A percentile compares a stretch with the other conserved stretches of the same genome.
Evolutionary conservation across 2,113 vertebrate genomes (phyloP).

Genomic region (Cacatua alba): DNA sequence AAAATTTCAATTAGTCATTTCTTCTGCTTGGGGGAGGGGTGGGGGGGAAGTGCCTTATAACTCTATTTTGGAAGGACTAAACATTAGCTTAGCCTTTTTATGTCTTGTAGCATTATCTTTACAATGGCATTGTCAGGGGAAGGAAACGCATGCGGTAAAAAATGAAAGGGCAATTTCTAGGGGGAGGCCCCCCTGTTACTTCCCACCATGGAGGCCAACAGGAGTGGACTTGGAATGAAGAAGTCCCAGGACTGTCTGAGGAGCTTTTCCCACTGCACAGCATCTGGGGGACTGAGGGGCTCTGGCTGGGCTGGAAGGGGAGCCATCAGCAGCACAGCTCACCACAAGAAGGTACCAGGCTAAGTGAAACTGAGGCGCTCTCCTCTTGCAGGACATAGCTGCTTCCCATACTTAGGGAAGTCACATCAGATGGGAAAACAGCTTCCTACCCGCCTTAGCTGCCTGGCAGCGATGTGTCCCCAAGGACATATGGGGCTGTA

Average conservation of each 20-base stretch:
- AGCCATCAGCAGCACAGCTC: neutral
- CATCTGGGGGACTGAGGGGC: neutral
- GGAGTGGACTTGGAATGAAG: neutral
- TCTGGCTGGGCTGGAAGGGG: neutral
- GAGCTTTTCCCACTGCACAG: neutral
- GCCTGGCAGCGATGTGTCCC: accelerated
- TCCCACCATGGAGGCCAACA: accelerated
- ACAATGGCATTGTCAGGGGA: neutral
- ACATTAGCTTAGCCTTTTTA: neutral
- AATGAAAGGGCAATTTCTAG: neutral
- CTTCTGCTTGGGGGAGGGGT: neutral
- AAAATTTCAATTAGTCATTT: neutral
- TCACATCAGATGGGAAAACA: accelerated
- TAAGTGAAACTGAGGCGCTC: neutral
- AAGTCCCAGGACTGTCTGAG: neutral
- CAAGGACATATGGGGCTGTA: neutral
- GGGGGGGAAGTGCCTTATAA: neutral
- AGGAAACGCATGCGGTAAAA: neutral
- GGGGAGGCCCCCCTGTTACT: neutral
- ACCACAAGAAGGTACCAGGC: neutral
- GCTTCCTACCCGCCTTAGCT: neutral
- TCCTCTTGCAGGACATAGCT: neutral
- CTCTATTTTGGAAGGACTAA: neutral
- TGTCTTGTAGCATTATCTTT: neutral
- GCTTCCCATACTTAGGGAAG: neutral